Percentiles rank a stretch among this genome's conserved stretches.
These are phyloP conservation scores for Apantesis nais DNA, from an alignment of 2,888 invertebrate species.

Conservation along the genomic window DNA sequence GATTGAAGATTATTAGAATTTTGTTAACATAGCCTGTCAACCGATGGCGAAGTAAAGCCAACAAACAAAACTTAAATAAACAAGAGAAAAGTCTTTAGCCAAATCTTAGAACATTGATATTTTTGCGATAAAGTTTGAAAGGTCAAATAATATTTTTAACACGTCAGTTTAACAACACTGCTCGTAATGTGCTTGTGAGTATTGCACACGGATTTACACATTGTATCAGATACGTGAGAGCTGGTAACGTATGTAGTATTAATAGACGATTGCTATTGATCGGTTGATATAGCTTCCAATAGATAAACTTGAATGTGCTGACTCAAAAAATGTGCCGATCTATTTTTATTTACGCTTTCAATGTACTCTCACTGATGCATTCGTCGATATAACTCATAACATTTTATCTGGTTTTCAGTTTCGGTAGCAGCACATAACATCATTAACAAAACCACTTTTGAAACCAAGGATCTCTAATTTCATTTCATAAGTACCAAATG, in stretches of 20 bases:
- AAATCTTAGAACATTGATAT: background rate
- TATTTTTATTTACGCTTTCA: too few species aligned
- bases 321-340: too few species aligned
- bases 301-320: too few species aligned
- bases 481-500: background rate
- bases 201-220: background rate
- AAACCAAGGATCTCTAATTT: background rate
- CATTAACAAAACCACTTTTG: too few species aligned
- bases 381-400: too few species aligned
- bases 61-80: background rate
- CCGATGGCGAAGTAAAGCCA: slow-evolving; percentile 19
- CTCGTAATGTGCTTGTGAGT: too few species aligned
- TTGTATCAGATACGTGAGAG: background rate
- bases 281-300: background rate
- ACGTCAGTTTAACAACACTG: too few species aligned
- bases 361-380: too few species aligned
- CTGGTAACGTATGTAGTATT: background rate
- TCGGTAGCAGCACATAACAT: background rate
- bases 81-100: background rate
- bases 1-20: background rate
- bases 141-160: background rate
- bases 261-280: background rate
- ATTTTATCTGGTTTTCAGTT: background rate
- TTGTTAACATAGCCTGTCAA: background rate
- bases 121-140: background rate